phyloP scores from a whole-genome alignment of 2,113 vertebrate genomes.

The Prunella fulvescens region DNA sequence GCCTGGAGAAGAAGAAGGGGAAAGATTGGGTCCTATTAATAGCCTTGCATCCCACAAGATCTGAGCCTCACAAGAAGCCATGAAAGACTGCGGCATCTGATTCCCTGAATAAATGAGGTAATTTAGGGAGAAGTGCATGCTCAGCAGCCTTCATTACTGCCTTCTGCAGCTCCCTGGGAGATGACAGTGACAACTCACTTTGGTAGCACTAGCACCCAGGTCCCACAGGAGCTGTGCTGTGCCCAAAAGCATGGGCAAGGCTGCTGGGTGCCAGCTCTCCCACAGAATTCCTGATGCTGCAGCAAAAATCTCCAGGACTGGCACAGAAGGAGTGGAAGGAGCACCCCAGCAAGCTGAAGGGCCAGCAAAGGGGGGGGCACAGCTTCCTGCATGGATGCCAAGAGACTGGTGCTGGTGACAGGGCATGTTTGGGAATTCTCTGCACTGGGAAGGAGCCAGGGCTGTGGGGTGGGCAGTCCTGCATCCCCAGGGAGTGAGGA shows the following conservation, averaged over 20 bases:
- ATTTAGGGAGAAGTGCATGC: slow-evolving; percentile 42
- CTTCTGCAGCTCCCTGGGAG: neutral
- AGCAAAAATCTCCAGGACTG: neutral
- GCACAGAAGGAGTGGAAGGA: rapidly evolving
- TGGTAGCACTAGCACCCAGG: neutral
- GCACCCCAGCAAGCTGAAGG: neutral
- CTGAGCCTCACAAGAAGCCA: slow-evolving; percentile 25
- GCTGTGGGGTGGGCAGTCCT: rapidly evolving
- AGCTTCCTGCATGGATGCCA: neutral
- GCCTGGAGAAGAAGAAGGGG: slow-evolving; percentile 38
- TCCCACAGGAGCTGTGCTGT: neutral
- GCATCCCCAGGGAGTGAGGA: rapidly evolving
- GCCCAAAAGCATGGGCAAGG: rapidly evolving
- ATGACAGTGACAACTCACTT: neutral
- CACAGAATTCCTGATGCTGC: neutral
- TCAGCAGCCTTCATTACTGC: slow-evolving; percentile 43
- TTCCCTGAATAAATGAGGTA: slow-evolving; percentile 38
- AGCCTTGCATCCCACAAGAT: slow-evolving; percentile 53
- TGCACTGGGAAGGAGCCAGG: neutral
- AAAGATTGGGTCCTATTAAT: slow-evolving; percentile 61
- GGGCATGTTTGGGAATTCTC: neutral
- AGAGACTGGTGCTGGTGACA: neutral
- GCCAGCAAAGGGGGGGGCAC: neutral
- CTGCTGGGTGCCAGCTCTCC: neutral
- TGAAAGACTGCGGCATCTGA: slow-evolving; percentile 45